Evolutionary conservation across 1,140 invertebrate species (phyloP).

Genomic region (Papilio dardanus): DNA sequence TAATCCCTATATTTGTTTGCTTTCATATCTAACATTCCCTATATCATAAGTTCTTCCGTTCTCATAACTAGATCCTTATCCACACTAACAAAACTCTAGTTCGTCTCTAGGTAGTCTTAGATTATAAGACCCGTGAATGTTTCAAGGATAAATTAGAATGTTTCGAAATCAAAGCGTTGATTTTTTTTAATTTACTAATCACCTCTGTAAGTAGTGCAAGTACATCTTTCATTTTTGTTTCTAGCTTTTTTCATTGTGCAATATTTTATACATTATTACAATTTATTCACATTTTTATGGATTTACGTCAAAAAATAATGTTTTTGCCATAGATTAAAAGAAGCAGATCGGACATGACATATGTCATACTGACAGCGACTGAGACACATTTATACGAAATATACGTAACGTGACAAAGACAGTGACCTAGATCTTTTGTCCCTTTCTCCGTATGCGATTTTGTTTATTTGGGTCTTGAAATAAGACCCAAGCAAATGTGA

Average conservation of each 20-base stretch:
- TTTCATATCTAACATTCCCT: not conserved
- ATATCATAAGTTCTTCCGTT: not conserved
- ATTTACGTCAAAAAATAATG: slow-evolving; percentile 5
- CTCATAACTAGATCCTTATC: not conserved
- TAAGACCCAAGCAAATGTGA: no score
- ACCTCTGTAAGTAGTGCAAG: slow-evolving; percentile 26
- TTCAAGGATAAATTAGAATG: slow-evolving; percentile 25
- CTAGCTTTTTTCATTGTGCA: not conserved
- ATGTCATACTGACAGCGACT: no score
- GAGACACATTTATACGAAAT: no score
- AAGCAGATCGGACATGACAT: no score
- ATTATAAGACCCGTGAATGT: not conserved
- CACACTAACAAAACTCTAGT: not conserved
- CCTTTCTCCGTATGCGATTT: no score
- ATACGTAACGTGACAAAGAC: no score
- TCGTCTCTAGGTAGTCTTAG: not conserved
- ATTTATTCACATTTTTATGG: slow-evolving; percentile 20
- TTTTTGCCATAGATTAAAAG: no score
- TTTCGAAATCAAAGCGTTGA: slow-evolving; percentile 9
- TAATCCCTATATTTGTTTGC: not conserved
- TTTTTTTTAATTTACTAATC: slow-evolving; percentile 33
- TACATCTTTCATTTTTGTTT: not conserved
- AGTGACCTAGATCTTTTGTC: no score
- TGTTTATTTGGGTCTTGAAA: no score
- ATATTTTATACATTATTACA: slow-evolving; percentile 21